These are phyloP conservation scores for Punctoribates punctum DNA, from an alignment of 2,888 invertebrate species.

Conservation along the genomic window DNA sequence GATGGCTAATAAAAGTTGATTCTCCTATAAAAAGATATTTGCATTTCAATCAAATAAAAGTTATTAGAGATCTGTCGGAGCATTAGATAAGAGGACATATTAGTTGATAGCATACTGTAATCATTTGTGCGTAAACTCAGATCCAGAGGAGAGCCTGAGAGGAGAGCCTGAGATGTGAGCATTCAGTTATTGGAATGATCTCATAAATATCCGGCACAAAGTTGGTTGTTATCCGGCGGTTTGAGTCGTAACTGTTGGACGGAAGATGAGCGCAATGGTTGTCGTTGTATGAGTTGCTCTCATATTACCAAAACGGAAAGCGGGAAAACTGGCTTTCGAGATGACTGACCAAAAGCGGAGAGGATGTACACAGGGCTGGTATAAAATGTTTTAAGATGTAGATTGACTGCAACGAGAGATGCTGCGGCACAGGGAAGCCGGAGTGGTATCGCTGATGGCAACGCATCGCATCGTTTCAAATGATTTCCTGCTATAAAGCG, in stretches of 20 bases:
- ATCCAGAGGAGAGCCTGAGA: background rate
- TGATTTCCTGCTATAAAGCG: conserved; percentile 30
- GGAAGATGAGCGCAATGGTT: background rate
- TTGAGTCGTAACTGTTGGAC: conserved; percentile 15
- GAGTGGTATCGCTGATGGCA: background rate
- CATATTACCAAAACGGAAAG: conserved; percentile 31
- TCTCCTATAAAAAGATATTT: background rate
- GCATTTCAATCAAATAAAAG: conserved; percentile 1
- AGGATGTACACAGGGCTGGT: background rate
- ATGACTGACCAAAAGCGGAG: conserved; percentile 27
- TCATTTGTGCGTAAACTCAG: conserved; percentile 4
- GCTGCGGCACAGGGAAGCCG: background rate
- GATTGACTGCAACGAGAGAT: background rate
- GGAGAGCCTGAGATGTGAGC: background rate
- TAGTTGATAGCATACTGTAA: conserved; percentile 16
- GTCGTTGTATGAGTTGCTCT: background rate
- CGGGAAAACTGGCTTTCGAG: conserved; percentile 26
- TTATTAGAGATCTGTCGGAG: background rate
- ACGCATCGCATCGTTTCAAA: conserved; percentile 33
- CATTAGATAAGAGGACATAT: conserved; percentile 12
- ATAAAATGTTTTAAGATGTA: conserved; percentile 20
- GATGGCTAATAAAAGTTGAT: background rate
- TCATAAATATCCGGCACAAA: conserved; percentile 31
- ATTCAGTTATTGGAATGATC: background rate
- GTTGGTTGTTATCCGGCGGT: conserved; percentile 35